Base-by-base conservation (phyloP, 2,797 vertebrate genomes). In the Gadopsis marmoratus region DNA sequence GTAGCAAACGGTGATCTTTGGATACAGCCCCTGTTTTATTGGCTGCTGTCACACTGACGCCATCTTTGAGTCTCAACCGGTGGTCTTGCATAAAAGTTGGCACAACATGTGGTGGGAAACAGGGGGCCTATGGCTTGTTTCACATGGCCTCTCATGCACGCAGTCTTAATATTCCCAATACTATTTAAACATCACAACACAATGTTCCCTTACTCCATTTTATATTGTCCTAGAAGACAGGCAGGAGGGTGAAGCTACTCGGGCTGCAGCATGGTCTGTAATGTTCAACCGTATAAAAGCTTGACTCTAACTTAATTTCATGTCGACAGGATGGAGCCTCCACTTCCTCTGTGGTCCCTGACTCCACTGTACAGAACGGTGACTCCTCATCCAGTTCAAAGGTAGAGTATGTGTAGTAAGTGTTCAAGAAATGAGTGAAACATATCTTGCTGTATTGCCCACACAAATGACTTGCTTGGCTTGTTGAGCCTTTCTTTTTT, bases 291-390 rank as follows among this genome's bases (percentile, higher is more conserved):
- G 5, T 51, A 4, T 19, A 7, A 41, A 21, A 26, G 48, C n/a
- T 54, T 35, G 7, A 29, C 33, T 76, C 41, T 50, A 19, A 65
- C 59, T 62, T 3, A 0, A 19, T 59, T 11, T 81, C 29, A 1
- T 73, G 17, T n/a, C 7, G 16, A 61, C 73, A 93, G 93, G 89
- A 88, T 0, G 81, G 60, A 68, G 92, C 90, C 88, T 68, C 95
- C 71, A 82, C 92, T 45, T 95, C 96, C 41, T 95, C 96, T 45
- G 93, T 92, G 0, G 81, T 86, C 77, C 91, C 95, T 47, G 93
- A 89, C 41, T 92, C 95, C 51, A 51, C 89, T 64, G 77, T 71
- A 31, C 92, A 94, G 77, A 93, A 86, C 10, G 92, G 91, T 0
- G 87, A 90, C 9, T 64, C 93, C 35, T 94, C 95, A 4, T 89